Conservation (phyloP, 2,888 invertebrate genomes). For the Pseudococcus longispinus region DNA sequence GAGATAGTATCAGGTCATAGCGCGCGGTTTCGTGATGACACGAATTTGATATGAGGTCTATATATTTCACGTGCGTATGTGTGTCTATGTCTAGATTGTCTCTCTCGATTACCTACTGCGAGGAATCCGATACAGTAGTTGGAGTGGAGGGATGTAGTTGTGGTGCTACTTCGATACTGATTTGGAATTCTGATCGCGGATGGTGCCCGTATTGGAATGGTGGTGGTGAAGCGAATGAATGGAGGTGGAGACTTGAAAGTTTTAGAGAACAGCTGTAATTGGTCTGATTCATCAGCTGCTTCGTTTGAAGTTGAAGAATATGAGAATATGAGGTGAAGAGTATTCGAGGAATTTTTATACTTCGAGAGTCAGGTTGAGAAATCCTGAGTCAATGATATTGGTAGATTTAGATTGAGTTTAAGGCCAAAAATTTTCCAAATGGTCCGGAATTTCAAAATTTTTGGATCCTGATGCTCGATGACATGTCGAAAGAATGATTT, state of each 20-base stretch:
- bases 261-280: not conserved
- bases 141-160: not conserved
- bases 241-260: not conserved
- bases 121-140: not conserved
- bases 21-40: constrained; percentile 2
- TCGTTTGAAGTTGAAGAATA: not conserved
- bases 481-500: no score
- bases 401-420: no score
- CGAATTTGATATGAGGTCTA: not conserved
- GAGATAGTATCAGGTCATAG: constrained; percentile 19
- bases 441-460: no score
- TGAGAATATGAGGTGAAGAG: no score
- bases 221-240: not conserved
- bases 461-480: no score
- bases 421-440: no score
- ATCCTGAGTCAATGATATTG: no score
- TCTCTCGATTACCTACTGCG: not conserved
- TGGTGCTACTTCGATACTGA: not conserved
- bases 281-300: not conserved
- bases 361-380: no score
- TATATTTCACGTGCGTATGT: not conserved
- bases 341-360: no score
- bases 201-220: not conserved
- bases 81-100: not conserved
- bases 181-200: not conserved